Conservation (phyloP, 2,888 invertebrate genomes). For the Metopia argyrocephala region DNA sequence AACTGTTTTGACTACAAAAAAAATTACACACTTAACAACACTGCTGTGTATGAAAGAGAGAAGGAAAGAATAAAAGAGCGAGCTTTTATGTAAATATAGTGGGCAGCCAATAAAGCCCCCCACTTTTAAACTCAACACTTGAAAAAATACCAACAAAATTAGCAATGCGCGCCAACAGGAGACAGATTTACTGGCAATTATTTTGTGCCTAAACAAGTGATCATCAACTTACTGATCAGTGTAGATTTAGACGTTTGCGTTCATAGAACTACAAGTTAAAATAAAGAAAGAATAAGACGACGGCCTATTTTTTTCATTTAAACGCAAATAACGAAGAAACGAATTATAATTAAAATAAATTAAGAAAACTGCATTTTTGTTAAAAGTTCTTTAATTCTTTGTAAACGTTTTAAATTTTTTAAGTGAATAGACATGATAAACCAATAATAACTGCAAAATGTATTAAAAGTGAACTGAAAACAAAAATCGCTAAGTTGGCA, state of each 20-base stretch:
- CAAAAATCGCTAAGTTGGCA: slow-evolving; percentile 2
- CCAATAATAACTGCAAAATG: neutral
- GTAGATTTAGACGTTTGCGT: slow-evolving; percentile 57
- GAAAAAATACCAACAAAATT: no score
- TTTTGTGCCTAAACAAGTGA: neutral
- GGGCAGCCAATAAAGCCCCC: neutral
- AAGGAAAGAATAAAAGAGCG: neutral
- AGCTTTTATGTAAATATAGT: slow-evolving; percentile 53
- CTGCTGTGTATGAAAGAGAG: neutral
- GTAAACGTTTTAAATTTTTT: slow-evolving; percentile 4
- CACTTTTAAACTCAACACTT: neutral
- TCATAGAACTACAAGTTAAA: slow-evolving; percentile 35
- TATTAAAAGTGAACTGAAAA: neutral
- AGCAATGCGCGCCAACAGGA: neutral
- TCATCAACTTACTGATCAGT: slow-evolving; percentile 52
- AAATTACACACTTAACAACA: neutral
- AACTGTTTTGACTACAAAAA: neutral
- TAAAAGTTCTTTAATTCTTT: no score
- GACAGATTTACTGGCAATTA: neutral
- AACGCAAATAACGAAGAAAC: neutral
- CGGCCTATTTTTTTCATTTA: slow-evolving; percentile 1
- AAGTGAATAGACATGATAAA: neutral
- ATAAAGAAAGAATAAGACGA: slow-evolving; percentile 20
- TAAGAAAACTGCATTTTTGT: no score
- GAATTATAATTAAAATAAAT: neutral